Evolutionary conservation across 2,888 invertebrate genomes (phyloP).

Genomic region (Conchocele bisecta): DNA sequence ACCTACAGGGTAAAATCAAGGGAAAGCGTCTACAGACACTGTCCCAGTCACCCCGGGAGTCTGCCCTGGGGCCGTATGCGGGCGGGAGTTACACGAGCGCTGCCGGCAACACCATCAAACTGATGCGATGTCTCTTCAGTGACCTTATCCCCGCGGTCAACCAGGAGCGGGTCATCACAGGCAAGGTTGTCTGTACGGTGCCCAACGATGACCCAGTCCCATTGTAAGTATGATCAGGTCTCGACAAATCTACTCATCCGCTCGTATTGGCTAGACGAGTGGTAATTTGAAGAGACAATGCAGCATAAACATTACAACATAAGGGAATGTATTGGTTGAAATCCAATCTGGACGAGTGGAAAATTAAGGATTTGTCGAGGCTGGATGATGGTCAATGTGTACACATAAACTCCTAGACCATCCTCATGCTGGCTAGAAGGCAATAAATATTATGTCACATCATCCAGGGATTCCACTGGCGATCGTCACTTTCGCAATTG

Average conservation of each 20-base stretch:
- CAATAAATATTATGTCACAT: no score
- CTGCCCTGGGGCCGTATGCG: constrained; percentile 88
- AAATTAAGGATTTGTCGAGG: no score
- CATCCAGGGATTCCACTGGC: no score
- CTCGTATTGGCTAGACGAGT: no score
- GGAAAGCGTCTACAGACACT: constrained; percentile 88
- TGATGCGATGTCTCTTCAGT: constrained; percentile 84
- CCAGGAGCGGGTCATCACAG: constrained; percentile 87
- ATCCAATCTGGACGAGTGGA: no score
- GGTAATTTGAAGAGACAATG: no score
- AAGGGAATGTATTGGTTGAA: no score
- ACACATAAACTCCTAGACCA: neutral
- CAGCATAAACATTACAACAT: no score
- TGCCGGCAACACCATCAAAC: constrained; percentile 84
- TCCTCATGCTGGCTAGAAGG: no score
- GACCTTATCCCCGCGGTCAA: constrained; percentile 87
- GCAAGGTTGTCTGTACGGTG: constrained; percentile 92
- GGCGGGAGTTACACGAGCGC: constrained; percentile 85
- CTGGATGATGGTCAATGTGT: no score
- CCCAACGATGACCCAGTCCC: constrained; percentile 89
- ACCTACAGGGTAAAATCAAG: constrained; percentile 87
- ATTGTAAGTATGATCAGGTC: constrained; percentile 72
- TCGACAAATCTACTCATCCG: no score
- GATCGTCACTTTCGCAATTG: no score
- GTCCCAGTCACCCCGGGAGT: constrained; percentile 85